A percentile compares a stretch with the other conserved stretches of the same genome.
These are phyloP conservation scores for Dryobates pubescens DNA, from an alignment of 2,797 vertebrate species.

Conservation along the genomic window DNA sequence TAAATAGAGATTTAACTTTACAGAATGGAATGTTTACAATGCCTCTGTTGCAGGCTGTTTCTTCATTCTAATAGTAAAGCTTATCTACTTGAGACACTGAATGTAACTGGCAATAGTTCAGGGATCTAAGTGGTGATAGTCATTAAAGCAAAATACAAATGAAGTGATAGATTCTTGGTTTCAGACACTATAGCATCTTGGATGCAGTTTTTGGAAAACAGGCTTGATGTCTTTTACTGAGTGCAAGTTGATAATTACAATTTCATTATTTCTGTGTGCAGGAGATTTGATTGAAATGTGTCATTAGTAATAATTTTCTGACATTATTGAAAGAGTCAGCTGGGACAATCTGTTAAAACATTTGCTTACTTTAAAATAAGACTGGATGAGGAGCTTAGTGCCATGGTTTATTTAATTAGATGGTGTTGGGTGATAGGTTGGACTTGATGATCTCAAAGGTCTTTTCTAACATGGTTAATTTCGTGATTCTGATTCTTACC, in stretches of 20 bases:
- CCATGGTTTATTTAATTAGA: no score
- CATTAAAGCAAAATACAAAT: not conserved
- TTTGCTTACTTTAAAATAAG: not conserved
- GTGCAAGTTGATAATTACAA: not conserved
- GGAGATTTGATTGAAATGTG: not conserved
- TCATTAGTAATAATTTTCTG: not conserved
- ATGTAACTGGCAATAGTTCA: not conserved
- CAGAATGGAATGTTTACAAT: not conserved
- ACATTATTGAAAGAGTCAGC: not conserved
- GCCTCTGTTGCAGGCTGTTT: not conserved
- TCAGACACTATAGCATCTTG: not conserved
- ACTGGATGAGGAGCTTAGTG: no score
- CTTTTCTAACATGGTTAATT: no score
- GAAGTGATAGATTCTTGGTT: not conserved
- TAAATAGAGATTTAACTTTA: not conserved
- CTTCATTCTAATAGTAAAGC: not conserved
- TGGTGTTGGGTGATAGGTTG: no score
- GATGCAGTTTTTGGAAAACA: not conserved
- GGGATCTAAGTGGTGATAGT: not conserved
- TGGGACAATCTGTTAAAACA: not conserved
- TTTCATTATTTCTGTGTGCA: not conserved
- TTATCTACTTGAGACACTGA: not conserved
- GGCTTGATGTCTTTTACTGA: not conserved
- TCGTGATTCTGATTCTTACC: no score
- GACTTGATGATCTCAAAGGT: no score